Evolutionary conservation across 2,113 vertebrate species (phyloP).

Genomic region (Mustela nigripes): DNA sequence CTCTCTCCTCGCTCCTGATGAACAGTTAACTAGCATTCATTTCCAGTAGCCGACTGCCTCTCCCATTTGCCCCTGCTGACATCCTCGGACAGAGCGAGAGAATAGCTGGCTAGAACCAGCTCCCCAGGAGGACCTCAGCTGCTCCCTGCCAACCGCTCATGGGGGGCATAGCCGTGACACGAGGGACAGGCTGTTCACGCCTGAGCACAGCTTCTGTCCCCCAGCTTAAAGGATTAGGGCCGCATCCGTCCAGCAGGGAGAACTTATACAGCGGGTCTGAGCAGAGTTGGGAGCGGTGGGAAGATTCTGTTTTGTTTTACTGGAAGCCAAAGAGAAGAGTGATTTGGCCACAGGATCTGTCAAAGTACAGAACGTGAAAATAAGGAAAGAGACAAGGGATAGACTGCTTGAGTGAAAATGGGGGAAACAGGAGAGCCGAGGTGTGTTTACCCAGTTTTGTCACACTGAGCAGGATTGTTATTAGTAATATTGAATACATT

Average conservation of each 20-base stretch:
- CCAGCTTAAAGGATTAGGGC: background rate
- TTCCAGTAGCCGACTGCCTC: background rate
- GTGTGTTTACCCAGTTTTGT: background rate
- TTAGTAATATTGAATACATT: slow-evolving; percentile 23
- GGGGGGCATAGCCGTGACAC: background rate
- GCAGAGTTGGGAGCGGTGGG: background rate
- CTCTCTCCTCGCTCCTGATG: background rate
- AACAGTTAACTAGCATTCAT: background rate
- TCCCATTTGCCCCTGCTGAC: slow-evolving; percentile 68
- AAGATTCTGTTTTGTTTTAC: background rate
- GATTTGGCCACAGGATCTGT: background rate
- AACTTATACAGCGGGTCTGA: background rate
- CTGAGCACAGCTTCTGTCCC: fast-evolving
- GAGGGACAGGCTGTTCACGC: background rate
- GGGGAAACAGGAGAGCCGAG: background rate
- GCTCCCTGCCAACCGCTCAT: fast-evolving
- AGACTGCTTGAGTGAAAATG: background rate
- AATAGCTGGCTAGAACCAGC: slow-evolving; percentile 64
- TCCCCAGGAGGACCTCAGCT: background rate
- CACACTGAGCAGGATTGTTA: background rate
- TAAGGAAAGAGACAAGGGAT: background rate
- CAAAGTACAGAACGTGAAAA: background rate
- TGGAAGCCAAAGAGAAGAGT: background rate
- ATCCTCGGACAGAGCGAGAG: slow-evolving; percentile 72
- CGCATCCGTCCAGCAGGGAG: background rate